These are phyloP conservation scores for Vannuccia rotundouncinata DNA, from an alignment of 2,888 invertebrate species.

Conservation along the genomic window DNA sequence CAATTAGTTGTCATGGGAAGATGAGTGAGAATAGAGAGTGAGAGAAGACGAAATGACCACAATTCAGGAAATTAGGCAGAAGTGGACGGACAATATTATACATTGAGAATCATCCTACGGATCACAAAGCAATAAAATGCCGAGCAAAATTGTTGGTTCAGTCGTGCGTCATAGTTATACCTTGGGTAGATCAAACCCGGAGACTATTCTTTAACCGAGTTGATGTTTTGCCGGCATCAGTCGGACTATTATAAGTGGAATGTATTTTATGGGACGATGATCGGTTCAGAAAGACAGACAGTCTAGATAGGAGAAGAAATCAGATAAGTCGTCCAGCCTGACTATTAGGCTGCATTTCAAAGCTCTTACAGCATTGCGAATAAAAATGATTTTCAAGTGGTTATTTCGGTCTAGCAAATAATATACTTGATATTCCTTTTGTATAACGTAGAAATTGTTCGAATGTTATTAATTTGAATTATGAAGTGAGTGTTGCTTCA, in stretches of 20 bases:
- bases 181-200: not conserved
- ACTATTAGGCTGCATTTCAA: not conserved
- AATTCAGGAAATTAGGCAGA: not conserved
- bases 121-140: not conserved
- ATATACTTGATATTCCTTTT: too few species aligned
- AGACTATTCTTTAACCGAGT: not conserved
- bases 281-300: not conserved
- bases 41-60: not conserved
- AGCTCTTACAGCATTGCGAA: too few species aligned
- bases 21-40: not conserved
- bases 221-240: too few species aligned
- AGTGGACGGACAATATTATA: not conserved
- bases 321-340: not conserved
- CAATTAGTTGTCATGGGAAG: not conserved
- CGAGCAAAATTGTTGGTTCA: not conserved
- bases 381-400: too few species aligned
- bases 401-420: too few species aligned
- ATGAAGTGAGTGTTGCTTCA: too few species aligned
- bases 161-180: too few species aligned
- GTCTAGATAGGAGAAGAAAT: not conserved
- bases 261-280: not conserved
- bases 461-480: too few species aligned
- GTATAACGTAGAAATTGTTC: too few species aligned
- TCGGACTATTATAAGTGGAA: too few species aligned
- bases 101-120: not conserved